Evolutionary conservation across 1,140 invertebrate species (phyloP).

Genomic region (Hypsibius dujardini): DNA sequence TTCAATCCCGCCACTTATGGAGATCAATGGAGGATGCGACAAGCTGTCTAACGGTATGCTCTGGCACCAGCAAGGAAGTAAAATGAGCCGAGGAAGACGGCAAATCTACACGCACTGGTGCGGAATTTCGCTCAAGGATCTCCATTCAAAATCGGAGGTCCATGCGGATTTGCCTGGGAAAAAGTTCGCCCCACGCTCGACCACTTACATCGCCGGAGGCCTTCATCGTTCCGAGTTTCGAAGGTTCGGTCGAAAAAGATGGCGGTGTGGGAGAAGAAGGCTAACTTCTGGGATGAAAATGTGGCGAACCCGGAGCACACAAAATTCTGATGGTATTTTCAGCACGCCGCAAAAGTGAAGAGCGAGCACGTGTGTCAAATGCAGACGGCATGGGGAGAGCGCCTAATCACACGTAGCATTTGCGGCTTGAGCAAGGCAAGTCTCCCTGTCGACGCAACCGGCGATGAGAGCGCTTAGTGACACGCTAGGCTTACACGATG

Average conservation of each 20-base stretch:
- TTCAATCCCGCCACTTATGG: background rate
- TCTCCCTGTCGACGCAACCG: no score
- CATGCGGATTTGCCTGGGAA: background rate
- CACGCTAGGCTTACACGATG: no score
- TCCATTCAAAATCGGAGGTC: background rate
- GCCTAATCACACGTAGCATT: no score
- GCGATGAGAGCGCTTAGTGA: no score
- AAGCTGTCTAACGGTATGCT: background rate
- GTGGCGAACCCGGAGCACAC: no score
- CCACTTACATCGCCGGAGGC: constrained; percentile 13
- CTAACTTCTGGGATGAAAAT: no score
- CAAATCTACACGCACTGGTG: background rate
- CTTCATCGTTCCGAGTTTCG: constrained; percentile 8
- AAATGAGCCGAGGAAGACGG: background rate
- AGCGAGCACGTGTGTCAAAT: no score
- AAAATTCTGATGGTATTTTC: no score
- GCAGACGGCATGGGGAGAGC: no score
- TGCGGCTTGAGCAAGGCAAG: no score
- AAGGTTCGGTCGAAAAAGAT: background rate
- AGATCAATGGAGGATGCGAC: background rate
- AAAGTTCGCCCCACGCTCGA: background rate
- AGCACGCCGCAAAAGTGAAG: no score
- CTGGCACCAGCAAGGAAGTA: constrained; percentile 13
- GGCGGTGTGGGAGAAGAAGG: no score
- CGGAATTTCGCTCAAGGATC: background rate